phyloP scores from a whole-genome alignment of 30 jellyfish, hydroid and myxozoan species.

The Clytia hemisphaerica region DNA sequence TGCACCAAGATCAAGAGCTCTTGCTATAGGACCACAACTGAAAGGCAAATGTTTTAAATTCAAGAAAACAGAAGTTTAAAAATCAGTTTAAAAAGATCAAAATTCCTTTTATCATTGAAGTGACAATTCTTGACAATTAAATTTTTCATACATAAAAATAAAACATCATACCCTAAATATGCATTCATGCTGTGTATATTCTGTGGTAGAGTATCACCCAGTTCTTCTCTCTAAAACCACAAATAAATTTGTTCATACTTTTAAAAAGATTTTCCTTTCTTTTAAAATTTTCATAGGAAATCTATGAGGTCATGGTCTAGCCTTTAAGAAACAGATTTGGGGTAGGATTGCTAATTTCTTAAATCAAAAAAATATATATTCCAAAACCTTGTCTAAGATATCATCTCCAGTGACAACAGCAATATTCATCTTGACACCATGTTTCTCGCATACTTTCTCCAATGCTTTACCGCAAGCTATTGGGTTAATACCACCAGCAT shows the following conservation, averaged over 20 bases:
- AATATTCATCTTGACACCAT: constrained; percentile 55
- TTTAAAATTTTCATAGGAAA: neutral
- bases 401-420: constrained; percentile 94
- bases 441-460: constrained; percentile 52
- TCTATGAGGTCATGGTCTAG: too few species aligned
- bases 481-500: constrained; percentile 91
- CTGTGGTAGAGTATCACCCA: neutral
- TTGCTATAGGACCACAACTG: constrained; percentile 73
- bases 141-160: neutral
- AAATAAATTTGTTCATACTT: neutral
- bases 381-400: constrained; percentile 40
- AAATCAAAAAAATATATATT: neutral
- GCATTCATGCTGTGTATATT: constrained; percentile 80
- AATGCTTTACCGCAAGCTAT: constrained; percentile 72
- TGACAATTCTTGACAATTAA: neutral
- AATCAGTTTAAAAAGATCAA: neutral
- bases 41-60: neutral
- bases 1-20: constrained; percentile 84
- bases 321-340: too few species aligned
- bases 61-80: neutral
- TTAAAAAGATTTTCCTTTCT: neutral
- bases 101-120: neutral
- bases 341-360: neutral
- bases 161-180: constrained; percentile 48
- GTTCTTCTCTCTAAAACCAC: constrained; percentile 5